Conservation (phyloP, 53 echinoderm and acorn worm species). For the Holothuria leucospilota region DNA sequence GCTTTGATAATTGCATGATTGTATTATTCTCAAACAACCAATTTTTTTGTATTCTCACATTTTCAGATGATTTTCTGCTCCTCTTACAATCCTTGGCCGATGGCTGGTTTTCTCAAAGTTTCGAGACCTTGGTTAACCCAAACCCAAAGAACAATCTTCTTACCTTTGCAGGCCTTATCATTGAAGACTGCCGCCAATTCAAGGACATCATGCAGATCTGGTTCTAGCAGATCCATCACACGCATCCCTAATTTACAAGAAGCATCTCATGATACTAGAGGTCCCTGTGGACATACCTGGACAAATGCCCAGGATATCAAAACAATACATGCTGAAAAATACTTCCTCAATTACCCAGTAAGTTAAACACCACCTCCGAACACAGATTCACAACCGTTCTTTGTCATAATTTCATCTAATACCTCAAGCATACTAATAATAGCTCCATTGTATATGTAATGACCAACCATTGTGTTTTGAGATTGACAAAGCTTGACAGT, state of each 20-base stretch:
- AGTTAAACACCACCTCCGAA: background rate
- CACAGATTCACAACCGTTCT: too few relatives aligned
- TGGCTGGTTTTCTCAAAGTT: slow-evolving; percentile 98
- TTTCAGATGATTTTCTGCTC: slow-evolving; percentile 73
- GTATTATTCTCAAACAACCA: background rate
- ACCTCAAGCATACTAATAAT: too few relatives aligned
- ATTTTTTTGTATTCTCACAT: background rate
- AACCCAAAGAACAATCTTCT: slow-evolving; percentile 75
- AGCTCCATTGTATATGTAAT: too few relatives aligned
- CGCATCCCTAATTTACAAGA: slow-evolving; percentile 84
- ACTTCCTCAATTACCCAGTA: slow-evolving; percentile 86
- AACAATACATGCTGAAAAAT: slow-evolving; percentile 85
- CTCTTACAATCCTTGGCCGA: slow-evolving; percentile 88
- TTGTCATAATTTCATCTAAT: too few relatives aligned
- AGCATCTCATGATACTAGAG: slow-evolving; percentile 78
- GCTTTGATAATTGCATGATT: too few relatives aligned
- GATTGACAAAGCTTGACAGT: too few relatives aligned
- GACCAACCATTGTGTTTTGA: too few relatives aligned
- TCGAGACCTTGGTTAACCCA: slow-evolving; percentile 80
- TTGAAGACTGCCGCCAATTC: slow-evolving; percentile 92
- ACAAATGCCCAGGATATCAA: slow-evolving; percentile 86
- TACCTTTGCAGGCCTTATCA: slow-evolving; percentile 88
- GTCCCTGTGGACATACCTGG: slow-evolving; percentile 83
- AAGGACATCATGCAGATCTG: slow-evolving; percentile 82
- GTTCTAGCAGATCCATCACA: slow-evolving; percentile 87